phyloP scores from a whole-genome alignment of 2,888 invertebrate genomes.

The Machimus rusticus region DNA sequence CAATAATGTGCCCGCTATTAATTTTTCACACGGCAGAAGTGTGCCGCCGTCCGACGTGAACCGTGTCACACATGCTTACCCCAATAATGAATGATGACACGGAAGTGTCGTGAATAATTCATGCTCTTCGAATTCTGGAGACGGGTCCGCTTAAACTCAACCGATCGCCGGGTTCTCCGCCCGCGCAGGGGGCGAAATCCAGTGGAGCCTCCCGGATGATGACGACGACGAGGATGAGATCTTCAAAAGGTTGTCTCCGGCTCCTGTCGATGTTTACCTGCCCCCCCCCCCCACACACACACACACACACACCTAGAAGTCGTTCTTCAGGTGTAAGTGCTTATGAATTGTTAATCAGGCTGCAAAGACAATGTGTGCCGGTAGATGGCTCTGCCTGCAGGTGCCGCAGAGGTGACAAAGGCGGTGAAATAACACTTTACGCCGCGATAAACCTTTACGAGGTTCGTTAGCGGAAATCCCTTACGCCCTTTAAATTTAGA shows the following conservation, averaged over 20 bases:
- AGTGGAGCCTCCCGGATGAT: neutral
- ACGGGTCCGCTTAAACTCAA: neutral
- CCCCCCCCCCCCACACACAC: too few species aligned
- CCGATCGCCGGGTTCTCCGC: neutral
- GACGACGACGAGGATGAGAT: neutral
- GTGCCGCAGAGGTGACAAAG: neutral
- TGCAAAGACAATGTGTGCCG: neutral
- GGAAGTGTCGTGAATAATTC: constrained; percentile 28
- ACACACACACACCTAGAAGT: constrained; percentile 6
- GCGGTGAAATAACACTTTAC: neutral
- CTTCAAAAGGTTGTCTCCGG: neutral
- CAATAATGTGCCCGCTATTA: constrained; percentile 17
- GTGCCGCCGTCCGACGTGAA: neutral
- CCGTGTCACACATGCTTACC: constrained; percentile 8
- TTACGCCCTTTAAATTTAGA: constrained; percentile 2
- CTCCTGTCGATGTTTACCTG: neutral
- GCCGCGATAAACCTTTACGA: constrained; percentile 17
- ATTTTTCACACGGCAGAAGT: constrained; percentile 1
- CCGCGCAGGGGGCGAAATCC: neutral
- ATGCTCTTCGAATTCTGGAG: constrained; percentile 3
- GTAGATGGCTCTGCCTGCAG: neutral
- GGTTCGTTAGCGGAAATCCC: constrained; percentile 10
- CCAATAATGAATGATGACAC: constrained; percentile 28
- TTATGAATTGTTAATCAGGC: constrained; percentile 13
- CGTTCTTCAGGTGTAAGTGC: neutral